These are phyloP conservation scores for Neodiprion fabricii DNA, from an alignment of 1,140 invertebrate genomes.

Conservation along the genomic window DNA sequence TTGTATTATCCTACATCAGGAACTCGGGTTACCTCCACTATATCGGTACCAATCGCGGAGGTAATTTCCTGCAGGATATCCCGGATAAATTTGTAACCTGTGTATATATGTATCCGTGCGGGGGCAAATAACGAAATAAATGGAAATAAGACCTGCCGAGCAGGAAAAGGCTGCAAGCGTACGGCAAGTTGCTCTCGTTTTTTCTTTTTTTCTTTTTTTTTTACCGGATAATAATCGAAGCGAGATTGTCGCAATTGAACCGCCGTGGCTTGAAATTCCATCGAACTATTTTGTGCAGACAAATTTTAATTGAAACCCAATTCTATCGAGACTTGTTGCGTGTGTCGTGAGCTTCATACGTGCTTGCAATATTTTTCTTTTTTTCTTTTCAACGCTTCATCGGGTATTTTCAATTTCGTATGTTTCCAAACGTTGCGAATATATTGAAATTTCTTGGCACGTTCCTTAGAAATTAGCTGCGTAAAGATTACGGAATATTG, in stretches of 20 bases:
- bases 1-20: neutral
- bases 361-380: no score
- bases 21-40: neutral
- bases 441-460: neutral
- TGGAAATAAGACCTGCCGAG: neutral
- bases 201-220: neutral
- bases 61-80: neutral
- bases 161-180: neutral
- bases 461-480: neutral
- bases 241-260: no score
- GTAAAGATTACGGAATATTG: neutral
- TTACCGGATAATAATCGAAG: neutral
- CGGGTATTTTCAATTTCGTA: conserved; percentile 5
- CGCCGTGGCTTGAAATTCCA: neutral
- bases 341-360: no score
- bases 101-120: neutral
- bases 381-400: neutral
- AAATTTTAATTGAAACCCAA: no score
- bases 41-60: neutral
- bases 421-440: neutral
- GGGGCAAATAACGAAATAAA: neutral
- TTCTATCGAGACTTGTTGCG: no score
- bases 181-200: neutral
- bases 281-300: neutral
- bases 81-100: neutral